These are phyloP conservation scores for Drosophila melanosoma DNA, from an alignment of 2,888 invertebrate species.

Conservation along the genomic window DNA sequence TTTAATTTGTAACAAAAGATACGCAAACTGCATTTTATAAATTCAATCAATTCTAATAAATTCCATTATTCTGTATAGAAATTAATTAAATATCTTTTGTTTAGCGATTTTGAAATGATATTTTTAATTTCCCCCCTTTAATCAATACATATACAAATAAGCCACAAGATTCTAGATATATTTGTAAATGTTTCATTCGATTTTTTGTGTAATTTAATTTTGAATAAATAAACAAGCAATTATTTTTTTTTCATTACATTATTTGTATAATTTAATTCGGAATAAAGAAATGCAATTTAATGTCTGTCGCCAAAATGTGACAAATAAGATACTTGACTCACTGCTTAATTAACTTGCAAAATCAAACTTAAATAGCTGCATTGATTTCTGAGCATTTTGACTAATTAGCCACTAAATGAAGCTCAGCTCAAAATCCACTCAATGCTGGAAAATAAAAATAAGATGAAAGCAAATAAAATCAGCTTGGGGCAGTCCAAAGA, in stretches of 20 bases:
- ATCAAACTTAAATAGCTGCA: constrained; percentile 10
- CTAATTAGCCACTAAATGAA: constrained; percentile 49
- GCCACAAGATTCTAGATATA: too few relatives aligned
- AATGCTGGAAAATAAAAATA: constrained; percentile 6
- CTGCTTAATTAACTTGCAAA: background rate
- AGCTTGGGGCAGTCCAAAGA: constrained; percentile 42
- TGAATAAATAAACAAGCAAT: constrained; percentile 15
- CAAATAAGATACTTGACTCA: background rate
- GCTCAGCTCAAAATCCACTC: constrained; percentile 46
- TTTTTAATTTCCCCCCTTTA: background rate
- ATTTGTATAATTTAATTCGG: constrained; percentile 4
- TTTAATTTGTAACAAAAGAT: background rate
- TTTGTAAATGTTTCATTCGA: background rate
- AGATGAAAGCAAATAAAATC: constrained; percentile 44
- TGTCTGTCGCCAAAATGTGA: background rate
- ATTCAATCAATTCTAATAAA: background rate
- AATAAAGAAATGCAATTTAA: constrained; percentile 7
- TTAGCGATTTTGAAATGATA: background rate
- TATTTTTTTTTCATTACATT: background rate
- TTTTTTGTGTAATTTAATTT: background rate
- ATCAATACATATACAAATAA: background rate
- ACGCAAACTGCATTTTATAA: background rate
- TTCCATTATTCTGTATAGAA: background rate
- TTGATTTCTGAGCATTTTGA: constrained; percentile 29
- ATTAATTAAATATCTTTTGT: background rate